These are phyloP conservation scores for Tethea ocularis DNA, from an alignment of 2,888 invertebrate species.

Conservation along the genomic window DNA sequence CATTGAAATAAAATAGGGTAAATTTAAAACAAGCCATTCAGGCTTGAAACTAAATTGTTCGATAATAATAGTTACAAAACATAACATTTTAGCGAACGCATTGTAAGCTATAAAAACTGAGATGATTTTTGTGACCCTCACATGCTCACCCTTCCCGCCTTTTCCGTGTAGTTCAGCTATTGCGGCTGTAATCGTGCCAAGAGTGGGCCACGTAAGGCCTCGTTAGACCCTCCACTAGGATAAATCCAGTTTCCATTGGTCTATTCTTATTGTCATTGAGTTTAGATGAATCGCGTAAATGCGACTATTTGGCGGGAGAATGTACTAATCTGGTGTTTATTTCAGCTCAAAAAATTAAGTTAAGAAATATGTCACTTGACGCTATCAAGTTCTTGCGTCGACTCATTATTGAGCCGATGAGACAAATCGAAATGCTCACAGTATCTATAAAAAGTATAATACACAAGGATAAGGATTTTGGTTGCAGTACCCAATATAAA, in stretches of 20 bases:
- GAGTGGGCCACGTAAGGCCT: slow-evolving; percentile 57
- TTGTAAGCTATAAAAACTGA: slow-evolving; percentile 21
- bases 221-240: slow-evolving; percentile 60
- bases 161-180: slow-evolving; percentile 62
- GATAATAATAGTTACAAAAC: not conserved
- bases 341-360: too few relatives aligned
- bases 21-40: too few relatives aligned
- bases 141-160: slow-evolving; percentile 54
- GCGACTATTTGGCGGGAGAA: slow-evolving; percentile 28
- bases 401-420: not conserved
- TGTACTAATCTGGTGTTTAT: not conserved
- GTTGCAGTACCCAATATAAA: slow-evolving; percentile 18
- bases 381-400: not conserved
- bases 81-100: not conserved
- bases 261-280: slow-evolving; percentile 49
- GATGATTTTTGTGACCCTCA: slow-evolving; percentile 36
- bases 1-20: too few relatives aligned
- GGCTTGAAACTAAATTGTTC: not conserved
- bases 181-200: slow-evolving; percentile 48
- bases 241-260: slow-evolving; percentile 61
- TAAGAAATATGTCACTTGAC: not conserved
- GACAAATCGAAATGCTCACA: not conserved
- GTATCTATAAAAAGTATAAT: not conserved
- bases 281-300: slow-evolving; percentile 43
- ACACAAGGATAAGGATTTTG: not conserved